phyloP scores from a whole-genome alignment of 2,797 vertebrate species.

The Halcyon chelicuti region DNA sequence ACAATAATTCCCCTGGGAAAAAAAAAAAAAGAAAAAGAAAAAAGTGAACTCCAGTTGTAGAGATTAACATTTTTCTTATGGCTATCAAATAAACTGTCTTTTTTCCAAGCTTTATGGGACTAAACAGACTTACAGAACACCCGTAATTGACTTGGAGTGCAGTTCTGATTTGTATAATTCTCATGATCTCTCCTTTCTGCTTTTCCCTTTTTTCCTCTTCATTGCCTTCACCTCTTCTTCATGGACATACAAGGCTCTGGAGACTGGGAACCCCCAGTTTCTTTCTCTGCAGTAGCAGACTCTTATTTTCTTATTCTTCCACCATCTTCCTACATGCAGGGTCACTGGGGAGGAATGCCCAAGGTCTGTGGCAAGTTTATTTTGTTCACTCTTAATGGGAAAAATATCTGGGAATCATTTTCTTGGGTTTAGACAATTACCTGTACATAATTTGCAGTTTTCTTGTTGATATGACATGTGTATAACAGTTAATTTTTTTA shows the following conservation, averaged over 20 bases:
- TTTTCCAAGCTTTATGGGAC: not conserved
- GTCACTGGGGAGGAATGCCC: not conserved
- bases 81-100: not conserved
- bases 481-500: not conserved
- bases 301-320: not conserved
- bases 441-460: not conserved
- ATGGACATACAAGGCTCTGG: not conserved
- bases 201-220: not conserved
- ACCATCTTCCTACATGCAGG: not conserved
- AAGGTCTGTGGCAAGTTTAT: not conserved
- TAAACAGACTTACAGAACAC: not conserved
- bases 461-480: not conserved
- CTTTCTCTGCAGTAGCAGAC: not conserved
- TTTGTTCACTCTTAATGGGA: not conserved
- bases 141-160: not conserved
- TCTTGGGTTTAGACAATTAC: conserved; percentile 2
- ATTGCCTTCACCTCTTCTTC: not conserved
- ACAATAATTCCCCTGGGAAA: no score
- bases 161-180: not conserved
- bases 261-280: not conserved
- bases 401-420: not conserved
- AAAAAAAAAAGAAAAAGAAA: not conserved
- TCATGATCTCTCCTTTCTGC: not conserved
- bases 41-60: not conserved
- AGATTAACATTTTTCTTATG: not conserved